Evolutionary conservation across 2,888 invertebrate species (phyloP).

Genomic region (Didymodactylos carnosus): DNA sequence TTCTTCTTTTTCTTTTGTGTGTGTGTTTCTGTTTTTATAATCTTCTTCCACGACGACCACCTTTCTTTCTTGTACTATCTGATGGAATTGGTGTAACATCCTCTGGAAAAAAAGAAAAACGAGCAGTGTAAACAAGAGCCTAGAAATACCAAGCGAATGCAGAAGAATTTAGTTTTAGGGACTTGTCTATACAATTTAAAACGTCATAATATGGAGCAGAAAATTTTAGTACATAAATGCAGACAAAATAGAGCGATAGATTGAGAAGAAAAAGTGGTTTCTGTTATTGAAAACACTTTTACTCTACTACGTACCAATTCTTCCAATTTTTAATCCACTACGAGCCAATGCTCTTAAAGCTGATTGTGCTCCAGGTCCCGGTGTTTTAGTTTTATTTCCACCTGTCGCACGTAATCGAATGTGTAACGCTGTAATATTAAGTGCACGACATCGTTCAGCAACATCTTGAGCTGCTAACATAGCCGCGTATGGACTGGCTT

Average conservation of each 20-base stretch:
- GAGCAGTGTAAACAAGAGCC: not conserved
- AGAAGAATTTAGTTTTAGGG: not conserved
- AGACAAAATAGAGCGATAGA: not conserved
- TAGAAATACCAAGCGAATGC: no score
- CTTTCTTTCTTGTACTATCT: conserved; percentile 96
- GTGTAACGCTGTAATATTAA: conserved; percentile 92
- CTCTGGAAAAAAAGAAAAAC: conserved; percentile 32
- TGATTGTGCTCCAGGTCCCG: conserved; percentile 87
- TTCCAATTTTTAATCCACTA: conserved; percentile 96
- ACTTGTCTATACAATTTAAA: not conserved
- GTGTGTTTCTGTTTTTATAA: conserved; percentile 45
- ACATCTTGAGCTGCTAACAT: conserved; percentile 99
- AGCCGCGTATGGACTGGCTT: conserved; percentile 98
- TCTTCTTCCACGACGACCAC: conserved; percentile 95
- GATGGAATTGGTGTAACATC: conserved; percentile 99
- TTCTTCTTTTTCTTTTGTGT: not conserved
- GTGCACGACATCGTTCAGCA: conserved; percentile 84
- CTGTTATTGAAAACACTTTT: not conserved
- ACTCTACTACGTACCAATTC: conserved; percentile 48
- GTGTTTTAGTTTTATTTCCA: conserved; percentile 88
- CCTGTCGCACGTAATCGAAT: conserved; percentile 94
- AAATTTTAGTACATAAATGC: not conserved
- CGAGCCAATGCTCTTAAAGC: conserved; percentile 91
- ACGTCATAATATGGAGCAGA: not conserved
- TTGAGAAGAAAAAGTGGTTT: not conserved